Base-by-base conservation (phyloP, 2,888 invertebrate genomes). In the Agrochola lota region DNA sequence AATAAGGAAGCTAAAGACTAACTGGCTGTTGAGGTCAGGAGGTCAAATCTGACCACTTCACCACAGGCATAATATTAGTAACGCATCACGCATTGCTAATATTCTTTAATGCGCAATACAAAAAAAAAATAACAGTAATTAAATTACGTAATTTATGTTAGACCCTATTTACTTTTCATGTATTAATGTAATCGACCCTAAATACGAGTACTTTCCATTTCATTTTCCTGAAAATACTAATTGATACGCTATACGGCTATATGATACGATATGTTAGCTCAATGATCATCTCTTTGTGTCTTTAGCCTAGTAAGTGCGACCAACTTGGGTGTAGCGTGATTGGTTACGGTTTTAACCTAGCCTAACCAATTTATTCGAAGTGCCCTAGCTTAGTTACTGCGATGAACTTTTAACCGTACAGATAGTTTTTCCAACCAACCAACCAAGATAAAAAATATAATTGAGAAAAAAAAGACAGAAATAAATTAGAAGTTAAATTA, bases 11-110 rank as follows among this genome's bases (percentile, higher is more conserved):
- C 69, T 35, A 30, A 68, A 59, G 8, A 11, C 57, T 78, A 74
- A 72, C 62, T 74, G 49, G 40, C 69, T 46, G 57, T 2, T 59
- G 71, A 81, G 69, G 76, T 78, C 72, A 12, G 35, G 63, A 78
- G 78, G 85, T 85, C 74, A 87, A 84, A 78, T 74, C 55, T 6
- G 11, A 66, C 64, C 71, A 79, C n/a, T 62, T 71, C 57, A 72
- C 49, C 5, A 63, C n/a, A 68, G 43, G 11, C n/a, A 63, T 46
- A 72, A 20, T 66, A 68, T 85, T 74, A 77, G 81, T 57, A 73
- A 85, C 74, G 70, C 78, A 78, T 81, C 85, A 78, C 64, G 81
- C 66, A 77, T 67, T 69, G 57, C 17, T 49, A 60, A 71, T 72
- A 62, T 63, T 73, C 17, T 70, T n/a, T 30, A 23, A 60, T 46